phyloP scores from a whole-genome alignment of 2,797 vertebrate genomes.

The Argentina silus region DNA sequence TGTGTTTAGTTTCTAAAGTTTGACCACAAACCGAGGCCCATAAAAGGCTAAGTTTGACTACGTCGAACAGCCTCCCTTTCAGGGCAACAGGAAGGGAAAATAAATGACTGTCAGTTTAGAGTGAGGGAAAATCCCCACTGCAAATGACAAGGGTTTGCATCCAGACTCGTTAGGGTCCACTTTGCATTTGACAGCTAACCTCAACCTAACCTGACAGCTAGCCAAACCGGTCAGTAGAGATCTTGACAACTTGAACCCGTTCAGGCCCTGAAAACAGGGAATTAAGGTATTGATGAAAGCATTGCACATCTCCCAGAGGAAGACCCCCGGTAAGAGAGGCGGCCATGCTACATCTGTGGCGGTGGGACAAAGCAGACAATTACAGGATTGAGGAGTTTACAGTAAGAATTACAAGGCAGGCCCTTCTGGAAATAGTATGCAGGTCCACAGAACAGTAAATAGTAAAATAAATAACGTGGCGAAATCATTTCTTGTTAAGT shows the following conservation, averaged over 20 bases:
- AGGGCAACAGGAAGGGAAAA: slow-evolving; percentile 1
- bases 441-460: too few species aligned
- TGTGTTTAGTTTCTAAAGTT: neutral
- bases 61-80: neutral
- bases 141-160: neutral
- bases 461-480: too few species aligned
- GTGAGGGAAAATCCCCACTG: neutral
- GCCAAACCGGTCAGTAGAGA: neutral
- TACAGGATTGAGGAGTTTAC: too few species aligned
- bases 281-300: neutral
- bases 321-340: neutral
- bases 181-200: neutral
- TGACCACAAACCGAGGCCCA: neutral
- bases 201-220: neutral
- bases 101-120: neutral
- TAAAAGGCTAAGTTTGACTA: neutral
- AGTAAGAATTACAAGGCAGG: too few species aligned
- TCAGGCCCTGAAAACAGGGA: neutral
- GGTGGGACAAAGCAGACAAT: too few species aligned
- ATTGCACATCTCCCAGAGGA: neutral
- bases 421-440: too few species aligned
- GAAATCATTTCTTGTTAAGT: too few species aligned
- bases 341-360: too few species aligned
- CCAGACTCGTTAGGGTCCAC: neutral
- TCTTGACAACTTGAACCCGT: neutral